Evolutionary conservation across 2,113 vertebrate genomes (phyloP), one percentile per base, ranked within the genome.

Genomic region (Alectura lathami): DNA sequence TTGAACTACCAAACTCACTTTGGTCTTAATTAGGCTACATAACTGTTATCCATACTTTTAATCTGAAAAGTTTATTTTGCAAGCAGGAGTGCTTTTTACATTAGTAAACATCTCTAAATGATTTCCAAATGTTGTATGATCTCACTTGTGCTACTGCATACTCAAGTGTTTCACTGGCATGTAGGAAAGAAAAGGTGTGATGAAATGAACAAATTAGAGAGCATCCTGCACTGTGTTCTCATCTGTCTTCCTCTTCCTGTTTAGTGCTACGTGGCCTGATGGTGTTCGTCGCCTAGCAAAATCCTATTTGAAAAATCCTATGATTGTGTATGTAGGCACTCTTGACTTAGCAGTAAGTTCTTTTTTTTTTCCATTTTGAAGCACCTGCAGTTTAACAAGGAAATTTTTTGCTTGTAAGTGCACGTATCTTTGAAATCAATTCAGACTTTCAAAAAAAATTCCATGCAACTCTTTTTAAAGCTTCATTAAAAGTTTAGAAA

Each of bases 291-390:
- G 99, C 72, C 96, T 99, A 70, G 95, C 98, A 32, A 99, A 98
- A 76, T 99, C 99, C 20, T 99, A 99, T 88, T 97, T 99, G 80
- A 99, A 98, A 96, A 98, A 98, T 62, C 98, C 99, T 53, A 99
- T 99, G 98, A 99, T 99, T 97, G 99, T 99, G 1, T 99, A 99
- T 66, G 98, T 99, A 66, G 99, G 99, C n/a, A 99, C 98, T 20
- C 97, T 99, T 91, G 99, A 99, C 95, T 97, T 99, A 93, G 96
- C 99, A 34, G 99, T 99, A 97, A 98, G 99, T 21, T 12, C 11
- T 3, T 5, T 13, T 15, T 1, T 8, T 42, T 3, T 17, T 53
- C 11, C 9, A 4, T 47, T 48, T 14, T 6, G 36, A 59, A 45
- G 17, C 89, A 59, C 12, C 24, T 86, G 2, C 6, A 11, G 22